Evolutionary conservation across 2,797 vertebrate genomes (phyloP).

Genomic region (Botia almorhae): DNA sequence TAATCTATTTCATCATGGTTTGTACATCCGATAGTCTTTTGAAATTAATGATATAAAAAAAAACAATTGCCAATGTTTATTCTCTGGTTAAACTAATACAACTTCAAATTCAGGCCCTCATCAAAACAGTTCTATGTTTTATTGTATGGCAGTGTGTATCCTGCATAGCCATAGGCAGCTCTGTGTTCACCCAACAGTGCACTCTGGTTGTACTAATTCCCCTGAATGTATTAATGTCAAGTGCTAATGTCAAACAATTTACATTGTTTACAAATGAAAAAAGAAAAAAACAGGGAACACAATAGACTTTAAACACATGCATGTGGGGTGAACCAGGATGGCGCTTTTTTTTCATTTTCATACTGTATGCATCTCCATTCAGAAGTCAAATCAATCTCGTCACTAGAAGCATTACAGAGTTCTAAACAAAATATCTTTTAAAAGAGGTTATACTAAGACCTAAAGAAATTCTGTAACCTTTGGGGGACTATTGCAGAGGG

Average conservation of each 20-base stretch:
- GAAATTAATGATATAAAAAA: slow-evolving; percentile 46
- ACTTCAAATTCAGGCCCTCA: slow-evolving; percentile 21
- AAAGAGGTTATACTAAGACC: too few relatives aligned
- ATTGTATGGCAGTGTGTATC: slow-evolving; percentile 25
- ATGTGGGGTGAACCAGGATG: slow-evolving; percentile 9
- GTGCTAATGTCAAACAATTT: background rate
- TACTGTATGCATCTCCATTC: background rate
- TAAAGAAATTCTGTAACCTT: too few relatives aligned
- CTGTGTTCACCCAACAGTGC: background rate
- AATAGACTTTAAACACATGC: slow-evolving; percentile 19
- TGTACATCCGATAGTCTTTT: background rate
- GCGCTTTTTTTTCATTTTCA: background rate
- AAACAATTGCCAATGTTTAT: slow-evolving; percentile 15
- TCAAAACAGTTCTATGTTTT: slow-evolving; percentile 12
- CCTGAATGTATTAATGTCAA: background rate
- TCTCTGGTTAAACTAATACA: slow-evolving; percentile 35
- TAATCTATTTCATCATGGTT: background rate
- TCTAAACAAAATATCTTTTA: slow-evolving; percentile 27
- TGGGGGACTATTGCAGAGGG: too few relatives aligned
- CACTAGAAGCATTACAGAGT: background rate
- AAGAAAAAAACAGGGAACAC: slow-evolving; percentile 29
- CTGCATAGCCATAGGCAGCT: background rate
- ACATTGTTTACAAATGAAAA: slow-evolving; percentile 29
- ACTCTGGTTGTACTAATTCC: slow-evolving; percentile 24
- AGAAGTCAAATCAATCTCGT: slow-evolving; percentile 1